These are phyloP conservation scores for Idris sp. DNA, from an alignment of 1,140 invertebrate species.

Conservation along the genomic window DNA sequence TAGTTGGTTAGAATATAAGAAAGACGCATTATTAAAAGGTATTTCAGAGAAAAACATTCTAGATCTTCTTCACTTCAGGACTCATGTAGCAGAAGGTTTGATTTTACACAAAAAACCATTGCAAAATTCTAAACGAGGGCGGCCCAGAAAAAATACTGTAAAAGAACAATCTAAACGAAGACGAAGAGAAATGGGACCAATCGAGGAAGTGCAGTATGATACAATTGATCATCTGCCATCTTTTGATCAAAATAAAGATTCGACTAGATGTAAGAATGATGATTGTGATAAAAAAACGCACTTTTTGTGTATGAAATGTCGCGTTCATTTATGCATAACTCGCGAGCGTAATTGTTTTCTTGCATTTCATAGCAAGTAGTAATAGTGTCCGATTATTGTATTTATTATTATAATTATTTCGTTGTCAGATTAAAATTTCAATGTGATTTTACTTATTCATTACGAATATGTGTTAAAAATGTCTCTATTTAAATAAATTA, in stretches of 20 bases:
- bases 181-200: slow-evolving; percentile 6
- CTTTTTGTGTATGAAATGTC: slow-evolving; percentile 20
- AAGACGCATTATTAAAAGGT: slow-evolving; percentile 1
- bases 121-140: slow-evolving; percentile 3
- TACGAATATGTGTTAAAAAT: slow-evolving; percentile 3
- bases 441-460: neutral
- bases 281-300: slow-evolving; percentile 18
- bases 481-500: slow-evolving; percentile 9
- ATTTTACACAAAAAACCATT: slow-evolving; percentile 12
- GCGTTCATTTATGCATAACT: slow-evolving; percentile 16
- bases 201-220: slow-evolving; percentile 5
- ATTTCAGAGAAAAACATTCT: slow-evolving; percentile 4
- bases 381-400: neutral
- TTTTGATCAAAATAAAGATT: slow-evolving; percentile 19
- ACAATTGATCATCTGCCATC: slow-evolving; percentile 19
- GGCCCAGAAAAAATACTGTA: slow-evolving; percentile 10
- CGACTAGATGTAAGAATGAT: slow-evolving; percentile 12
- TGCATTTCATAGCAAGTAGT: slow-evolving; percentile 8
- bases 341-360: slow-evolving; percentile 12
- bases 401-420: too few relatives aligned
- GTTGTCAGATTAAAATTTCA: neutral
- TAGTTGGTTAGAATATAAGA: slow-evolving; percentile 28
- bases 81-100: slow-evolving; percentile 15
- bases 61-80: slow-evolving; percentile 16
- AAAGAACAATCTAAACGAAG: slow-evolving; percentile 1